Conservation (phyloP, 1,140 invertebrate genomes). For the Dreissena rostriformis region DNA sequence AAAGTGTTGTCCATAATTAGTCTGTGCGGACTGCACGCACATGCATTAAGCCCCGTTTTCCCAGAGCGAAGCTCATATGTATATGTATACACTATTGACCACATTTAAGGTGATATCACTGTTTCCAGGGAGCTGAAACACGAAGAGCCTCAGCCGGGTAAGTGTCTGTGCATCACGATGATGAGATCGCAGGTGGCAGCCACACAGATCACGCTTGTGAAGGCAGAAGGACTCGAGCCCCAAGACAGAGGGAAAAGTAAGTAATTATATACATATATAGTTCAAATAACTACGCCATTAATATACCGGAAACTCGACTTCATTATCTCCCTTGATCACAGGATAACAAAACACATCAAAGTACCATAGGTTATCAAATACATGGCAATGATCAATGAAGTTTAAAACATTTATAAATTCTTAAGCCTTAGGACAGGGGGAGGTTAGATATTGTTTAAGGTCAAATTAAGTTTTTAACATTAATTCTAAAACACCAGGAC, state of each 20-base stretch:
- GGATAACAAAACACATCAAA: neutral
- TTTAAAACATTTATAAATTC: too few species aligned
- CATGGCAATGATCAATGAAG: too few species aligned
- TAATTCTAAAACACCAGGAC: too few species aligned
- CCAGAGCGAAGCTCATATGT: neutral
- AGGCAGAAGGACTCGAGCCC: constrained; percentile 79
- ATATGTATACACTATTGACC: neutral
- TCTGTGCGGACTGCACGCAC: neutral
- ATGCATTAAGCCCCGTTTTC: neutral
- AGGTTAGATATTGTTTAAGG: too few species aligned
- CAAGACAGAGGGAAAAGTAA: constrained; percentile 80
- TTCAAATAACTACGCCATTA: too few species aligned
- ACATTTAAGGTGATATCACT: neutral
- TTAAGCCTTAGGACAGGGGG: too few species aligned
- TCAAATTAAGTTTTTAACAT: too few species aligned
- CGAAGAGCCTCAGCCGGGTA: constrained; percentile 68
- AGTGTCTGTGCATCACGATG: constrained; percentile 56
- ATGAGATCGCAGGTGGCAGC: constrained; percentile 68
- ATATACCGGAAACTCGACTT: neutral
- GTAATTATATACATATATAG: neutral
- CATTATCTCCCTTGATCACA: neutral
- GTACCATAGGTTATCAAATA: neutral
- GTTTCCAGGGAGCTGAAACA: constrained; percentile 66
- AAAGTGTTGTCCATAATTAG: neutral
- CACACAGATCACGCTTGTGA: constrained; percentile 80